These are phyloP conservation scores for Drosophila bocki DNA, from an alignment of 1,140 invertebrate genomes.

Conservation along the genomic window DNA sequence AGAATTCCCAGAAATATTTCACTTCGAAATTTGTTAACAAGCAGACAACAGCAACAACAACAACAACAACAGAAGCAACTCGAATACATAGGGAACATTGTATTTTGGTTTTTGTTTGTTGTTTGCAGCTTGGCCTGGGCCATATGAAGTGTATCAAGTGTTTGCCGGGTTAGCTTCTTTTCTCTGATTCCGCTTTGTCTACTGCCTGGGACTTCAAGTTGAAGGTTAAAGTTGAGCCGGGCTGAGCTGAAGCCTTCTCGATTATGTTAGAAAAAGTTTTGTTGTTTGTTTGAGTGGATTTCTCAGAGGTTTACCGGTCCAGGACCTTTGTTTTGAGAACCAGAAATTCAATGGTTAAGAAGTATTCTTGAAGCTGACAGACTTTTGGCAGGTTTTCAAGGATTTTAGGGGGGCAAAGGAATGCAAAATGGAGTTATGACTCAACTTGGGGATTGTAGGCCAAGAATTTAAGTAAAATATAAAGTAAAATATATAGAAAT, in stretches of 20 bases:
- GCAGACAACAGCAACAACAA: conserved; percentile 45
- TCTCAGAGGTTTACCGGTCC: conserved; percentile 30
- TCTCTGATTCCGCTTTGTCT: conserved; percentile 33
- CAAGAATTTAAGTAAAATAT: not conserved
- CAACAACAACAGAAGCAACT: conserved; percentile 25
- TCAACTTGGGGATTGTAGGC: too few relatives aligned
- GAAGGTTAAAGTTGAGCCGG: conserved; percentile 76
- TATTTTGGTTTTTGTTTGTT: conserved; percentile 54
- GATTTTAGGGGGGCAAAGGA: not conserved
- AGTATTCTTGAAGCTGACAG: conserved; percentile 39
- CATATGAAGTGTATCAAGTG: conserved; percentile 74
- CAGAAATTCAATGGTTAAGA: conserved; percentile 6
- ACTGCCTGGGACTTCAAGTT: conserved; percentile 49
- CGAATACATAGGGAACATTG: conserved; percentile 45
- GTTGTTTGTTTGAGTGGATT: conserved; percentile 28
- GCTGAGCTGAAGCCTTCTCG: conserved; percentile 19
- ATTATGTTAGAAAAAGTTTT: conserved; percentile 48
- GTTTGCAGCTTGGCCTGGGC: conserved; percentile 30
- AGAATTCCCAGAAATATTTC: conserved; percentile 78
- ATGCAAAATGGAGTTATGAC: not conserved
- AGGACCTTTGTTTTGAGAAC: conserved; percentile 17
- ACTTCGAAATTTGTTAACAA: conserved; percentile 79
- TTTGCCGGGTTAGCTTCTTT: conserved; percentile 51
- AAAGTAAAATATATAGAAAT: too few relatives aligned
- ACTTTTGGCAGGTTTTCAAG: conserved; percentile 40